Conservation (phyloP, 2,113 vertebrate genomes). For the Theristicus caerulescens region DNA sequence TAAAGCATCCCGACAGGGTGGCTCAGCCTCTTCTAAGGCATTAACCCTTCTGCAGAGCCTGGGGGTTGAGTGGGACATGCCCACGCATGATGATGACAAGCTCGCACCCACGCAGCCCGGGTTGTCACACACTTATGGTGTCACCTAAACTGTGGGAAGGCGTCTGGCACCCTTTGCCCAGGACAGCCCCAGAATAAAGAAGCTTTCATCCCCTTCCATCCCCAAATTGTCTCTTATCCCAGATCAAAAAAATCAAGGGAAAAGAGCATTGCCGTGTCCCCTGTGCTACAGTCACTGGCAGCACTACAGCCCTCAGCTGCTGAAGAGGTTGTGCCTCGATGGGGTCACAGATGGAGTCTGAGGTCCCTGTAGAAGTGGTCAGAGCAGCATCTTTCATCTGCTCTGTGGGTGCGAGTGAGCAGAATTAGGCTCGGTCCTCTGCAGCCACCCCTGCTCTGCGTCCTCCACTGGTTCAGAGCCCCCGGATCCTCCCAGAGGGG, state of each 20-base stretch:
- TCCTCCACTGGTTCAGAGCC: not conserved
- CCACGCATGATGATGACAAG: not conserved
- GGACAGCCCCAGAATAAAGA: not conserved
- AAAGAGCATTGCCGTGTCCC: fast-evolving
- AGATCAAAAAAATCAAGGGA: not conserved
- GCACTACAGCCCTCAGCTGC: not conserved
- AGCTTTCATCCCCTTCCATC: not conserved
- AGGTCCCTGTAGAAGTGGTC: not conserved
- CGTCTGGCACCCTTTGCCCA: not conserved
- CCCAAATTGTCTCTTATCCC: not conserved
- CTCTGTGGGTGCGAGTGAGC: fast-evolving
- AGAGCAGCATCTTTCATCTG: not conserved
- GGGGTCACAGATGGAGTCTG: not conserved
- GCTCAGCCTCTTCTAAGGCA: not conserved
- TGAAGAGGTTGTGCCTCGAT: fast-evolving
- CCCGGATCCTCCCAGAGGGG: fast-evolving
- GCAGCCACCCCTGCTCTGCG: not conserved
- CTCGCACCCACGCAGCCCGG: fast-evolving
- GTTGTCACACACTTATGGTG: not conserved
- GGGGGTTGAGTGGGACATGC: not conserved
- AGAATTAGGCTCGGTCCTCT: not conserved
- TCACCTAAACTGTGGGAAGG: not conserved
- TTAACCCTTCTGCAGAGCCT: not conserved
- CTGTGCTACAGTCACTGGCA: fast-evolving
- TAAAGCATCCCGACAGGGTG: not conserved